Base-by-base conservation (phyloP, 2,113 vertebrate species). In the Phaethornis superciliosus region DNA sequence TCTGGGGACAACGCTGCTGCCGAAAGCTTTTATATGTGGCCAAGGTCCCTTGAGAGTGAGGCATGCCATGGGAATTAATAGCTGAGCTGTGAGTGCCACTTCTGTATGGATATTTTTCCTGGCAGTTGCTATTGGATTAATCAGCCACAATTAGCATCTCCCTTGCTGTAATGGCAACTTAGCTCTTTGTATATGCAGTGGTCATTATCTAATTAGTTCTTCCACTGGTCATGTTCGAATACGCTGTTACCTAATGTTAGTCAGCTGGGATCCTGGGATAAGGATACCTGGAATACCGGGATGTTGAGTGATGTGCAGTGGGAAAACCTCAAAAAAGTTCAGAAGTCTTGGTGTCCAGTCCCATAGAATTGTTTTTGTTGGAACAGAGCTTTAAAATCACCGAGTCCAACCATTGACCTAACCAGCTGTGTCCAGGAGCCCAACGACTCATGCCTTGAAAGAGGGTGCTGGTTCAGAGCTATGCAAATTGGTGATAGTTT, bases 31-130 rank as follows among this genome's bases (percentile, higher is more conserved):
- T 96, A 96, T 96, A 40, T 1, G 51, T 0, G 16, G 67, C 26
- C 1, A 6, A 33, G 70, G n/a, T 93, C 7, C 65, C 9, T 65
- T 21, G 79, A 67, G 32, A 51, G 18, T 96, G 96, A 96, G 75
- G 64, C 93, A 96, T 42, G 59, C 32, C 85, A 44, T 23, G 93
- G 90, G 96, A 96, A 96, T 96, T 27, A 96, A 85, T 88, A 95
- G 93, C 92, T 91, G 82, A 93, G 93, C 90, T 4, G 33, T 96
- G 90, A 94, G 82, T 86, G 71, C 94, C 75, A 51, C 79, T 82
- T 76, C 88, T 90, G 55, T 21, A 7, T 27, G 69, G 68, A 4
- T 69, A 55, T 92, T 81, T 83, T 85, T 71, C 6, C 90, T 82
- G 88, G 81, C 46, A 21, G 93, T 85, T 49, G 21, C 87, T 47